Evolutionary conservation across 1,140 invertebrate genomes (phyloP), one percentile per base, ranked within the genome.

Genomic region (Anastrepha obliqua): DNA sequence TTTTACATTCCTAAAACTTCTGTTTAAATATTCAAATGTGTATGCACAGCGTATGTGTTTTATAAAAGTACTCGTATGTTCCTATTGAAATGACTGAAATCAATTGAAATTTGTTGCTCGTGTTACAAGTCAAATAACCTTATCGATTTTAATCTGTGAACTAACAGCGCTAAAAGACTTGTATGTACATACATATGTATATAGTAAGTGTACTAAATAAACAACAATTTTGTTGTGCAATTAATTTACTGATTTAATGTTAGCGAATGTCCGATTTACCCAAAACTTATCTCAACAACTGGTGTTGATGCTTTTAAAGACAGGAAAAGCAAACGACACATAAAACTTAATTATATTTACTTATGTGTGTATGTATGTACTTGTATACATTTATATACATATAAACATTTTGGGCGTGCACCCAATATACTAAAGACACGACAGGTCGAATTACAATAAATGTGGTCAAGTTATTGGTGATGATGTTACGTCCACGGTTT

Each of bases 231-330:
- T n/a, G 15, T 9, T 81, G 74, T 55, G 5, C 44, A 11, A 51
- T 81, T 81, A 81, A 81, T 55, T 81, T 51, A 81, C 74, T 55
- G 74, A 81, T 81, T 81, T 81, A 81, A 81, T 58, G 74, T 47
- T 81, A 42, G 47, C 74, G 20, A 81, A 81, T 81, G 44, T 81
- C 51, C 74, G 47, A 81, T 81, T 81, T 81, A 81, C 8, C 47
- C 17, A 29, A 81, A 81, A 58, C 44, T 81, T 81, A 81, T 81
- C 47, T 20, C 74, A 81, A 47, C 47, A 55, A 55, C 47, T 81
- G 47, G 74, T 55, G 74, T 55, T 81, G 47, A 58, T 15, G 20
- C 47, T 47, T 74, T 74, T 74, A 74, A 65, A 74, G 67, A 7
- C 42, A 9, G 6, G 1, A 74, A 81, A 81, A n/a, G 17, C 9